Evolutionary conservation across 2,888 invertebrate genomes (phyloP).

Genomic region (Ptychoptera contaminata): DNA sequence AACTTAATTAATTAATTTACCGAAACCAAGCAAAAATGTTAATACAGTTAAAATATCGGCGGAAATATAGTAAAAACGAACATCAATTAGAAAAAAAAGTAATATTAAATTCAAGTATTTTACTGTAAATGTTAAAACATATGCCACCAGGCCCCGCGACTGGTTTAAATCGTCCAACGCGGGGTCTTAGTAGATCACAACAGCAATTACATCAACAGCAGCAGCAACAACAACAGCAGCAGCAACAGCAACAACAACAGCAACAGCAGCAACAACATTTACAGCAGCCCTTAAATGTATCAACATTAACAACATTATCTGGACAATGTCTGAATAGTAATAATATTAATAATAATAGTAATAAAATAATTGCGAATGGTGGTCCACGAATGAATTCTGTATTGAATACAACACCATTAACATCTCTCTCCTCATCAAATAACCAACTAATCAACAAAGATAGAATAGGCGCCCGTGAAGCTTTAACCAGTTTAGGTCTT

Average conservation of each 20-base stretch:
- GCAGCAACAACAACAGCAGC: constrained; percentile 13
- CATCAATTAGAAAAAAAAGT: too few species aligned
- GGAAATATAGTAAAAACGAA: too few species aligned
- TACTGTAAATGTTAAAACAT: constrained; percentile 17
- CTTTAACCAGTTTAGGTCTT: constrained; percentile 69
- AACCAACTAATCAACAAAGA: constrained; percentile 20
- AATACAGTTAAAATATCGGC: too few species aligned
- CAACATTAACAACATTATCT: constrained; percentile 34
- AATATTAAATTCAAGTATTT: background rate
- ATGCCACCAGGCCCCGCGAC: constrained; percentile 23
- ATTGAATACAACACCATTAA: constrained; percentile 18
- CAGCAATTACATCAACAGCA: constrained; percentile 16
- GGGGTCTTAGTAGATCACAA: constrained; percentile 10
- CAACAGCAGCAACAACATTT: constrained; percentile 21
- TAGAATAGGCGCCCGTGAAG: constrained; percentile 54
- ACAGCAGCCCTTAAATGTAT: constrained; percentile 49
- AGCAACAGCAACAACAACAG: constrained; percentile 19
- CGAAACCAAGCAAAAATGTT: too few species aligned
- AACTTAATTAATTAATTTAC: too few species aligned
- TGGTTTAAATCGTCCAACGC: constrained; percentile 21
- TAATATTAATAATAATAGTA: constrained; percentile 10
- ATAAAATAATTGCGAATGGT: constrained; percentile 19
- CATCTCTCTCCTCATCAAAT: constrained; percentile 20
- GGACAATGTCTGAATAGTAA: constrained; percentile 2
- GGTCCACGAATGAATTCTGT: constrained; percentile 29